Evolutionary conservation across 2,888 invertebrate genomes (phyloP).

Genomic region (Drosophila imparisetae): DNA sequence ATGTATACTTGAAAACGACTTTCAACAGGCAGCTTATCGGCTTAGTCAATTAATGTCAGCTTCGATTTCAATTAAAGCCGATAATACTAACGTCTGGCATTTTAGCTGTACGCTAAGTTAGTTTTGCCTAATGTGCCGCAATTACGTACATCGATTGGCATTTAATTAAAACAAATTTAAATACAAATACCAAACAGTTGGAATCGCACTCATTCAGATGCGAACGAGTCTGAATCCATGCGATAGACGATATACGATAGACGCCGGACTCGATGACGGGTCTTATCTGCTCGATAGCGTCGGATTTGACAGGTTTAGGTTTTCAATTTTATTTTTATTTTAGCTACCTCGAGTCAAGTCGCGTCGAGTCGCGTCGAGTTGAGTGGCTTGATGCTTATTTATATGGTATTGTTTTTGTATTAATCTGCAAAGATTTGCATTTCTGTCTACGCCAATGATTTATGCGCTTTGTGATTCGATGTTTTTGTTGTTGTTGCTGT

Average conservation of each 20-base stretch:
- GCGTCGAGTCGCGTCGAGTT: neutral
- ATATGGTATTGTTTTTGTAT: conserved; percentile 63
- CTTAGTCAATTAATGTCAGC: conserved; percentile 73
- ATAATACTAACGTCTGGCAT: conserved; percentile 63
- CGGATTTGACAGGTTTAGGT: conserved; percentile 75
- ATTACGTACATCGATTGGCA: conserved; percentile 72
- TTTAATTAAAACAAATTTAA: conserved; percentile 75
- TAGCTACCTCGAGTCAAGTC: conserved; percentile 34
- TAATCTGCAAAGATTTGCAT: conserved; percentile 77
- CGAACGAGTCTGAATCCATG: conserved; percentile 4
- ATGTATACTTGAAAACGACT: conserved; percentile 45
- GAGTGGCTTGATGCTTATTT: conserved; percentile 45
- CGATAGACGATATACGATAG: conserved; percentile 42
- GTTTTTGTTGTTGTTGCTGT: conserved; percentile 34
- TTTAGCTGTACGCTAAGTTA: conserved; percentile 45
- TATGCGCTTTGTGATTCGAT: conserved; percentile 41
- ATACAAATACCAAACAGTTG: conserved; percentile 11
- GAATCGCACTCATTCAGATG: conserved; percentile 28
- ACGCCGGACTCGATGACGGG: conserved; percentile 28
- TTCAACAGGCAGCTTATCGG: conserved; percentile 57
- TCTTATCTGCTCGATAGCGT: conserved; percentile 68
- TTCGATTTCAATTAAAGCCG: conserved; percentile 68
- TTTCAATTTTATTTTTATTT: conserved; percentile 37
- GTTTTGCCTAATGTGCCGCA: conserved; percentile 64
- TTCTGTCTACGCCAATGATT: conserved; percentile 75